Percentiles rank a stretch among this genome's conserved stretches.
Evolutionary conservation across 2,113 vertebrate species (phyloP).

Genomic region (Paralichthys olivaceus): DNA sequence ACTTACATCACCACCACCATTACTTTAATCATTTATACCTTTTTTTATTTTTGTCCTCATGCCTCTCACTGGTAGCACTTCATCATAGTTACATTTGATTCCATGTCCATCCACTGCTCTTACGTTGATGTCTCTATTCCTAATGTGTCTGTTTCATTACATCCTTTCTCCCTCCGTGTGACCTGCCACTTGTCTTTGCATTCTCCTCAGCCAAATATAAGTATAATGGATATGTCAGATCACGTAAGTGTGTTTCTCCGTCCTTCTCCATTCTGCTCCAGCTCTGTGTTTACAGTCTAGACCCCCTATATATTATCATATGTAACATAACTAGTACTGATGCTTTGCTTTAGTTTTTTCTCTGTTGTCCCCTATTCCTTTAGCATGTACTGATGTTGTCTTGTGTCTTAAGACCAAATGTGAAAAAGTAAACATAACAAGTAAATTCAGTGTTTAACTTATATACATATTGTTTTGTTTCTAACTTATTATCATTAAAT

Average conservation of each 20-base stretch:
- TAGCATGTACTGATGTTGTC: slow-evolving; percentile 55
- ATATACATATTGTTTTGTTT: slow-evolving; percentile 31
- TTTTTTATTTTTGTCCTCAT: slow-evolving; percentile 45
- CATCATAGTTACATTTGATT: slow-evolving; percentile 44
- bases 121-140: slow-evolving; percentile 69
- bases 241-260: slow-evolving; percentile 87
- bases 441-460: slow-evolving; percentile 25
- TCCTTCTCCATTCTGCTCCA: slow-evolving; percentile 76
- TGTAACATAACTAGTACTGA: slow-evolving; percentile 50
- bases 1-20: slow-evolving; percentile 24
- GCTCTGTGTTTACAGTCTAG: slow-evolving; percentile 56
- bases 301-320: slow-evolving; percentile 45
- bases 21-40: slow-evolving; percentile 46
- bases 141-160: slow-evolving; percentile 74
- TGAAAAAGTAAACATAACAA: slow-evolving; percentile 22
- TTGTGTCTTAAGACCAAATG: slow-evolving; percentile 31
- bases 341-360: slow-evolving; percentile 49
- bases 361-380: slow-evolving; percentile 40
- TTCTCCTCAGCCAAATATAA: slow-evolving; percentile 88
- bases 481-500: slow-evolving; percentile 26
- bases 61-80: slow-evolving; percentile 36
- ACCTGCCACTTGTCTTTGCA: slow-evolving; percentile 86
- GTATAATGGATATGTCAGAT: slow-evolving; percentile 88
- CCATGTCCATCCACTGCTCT: slow-evolving; percentile 49
- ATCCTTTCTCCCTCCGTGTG: slow-evolving; percentile 79